phyloP scores from a whole-genome alignment of 2,797 vertebrate genomes.

The Cephalopachus bancanus region DNA sequence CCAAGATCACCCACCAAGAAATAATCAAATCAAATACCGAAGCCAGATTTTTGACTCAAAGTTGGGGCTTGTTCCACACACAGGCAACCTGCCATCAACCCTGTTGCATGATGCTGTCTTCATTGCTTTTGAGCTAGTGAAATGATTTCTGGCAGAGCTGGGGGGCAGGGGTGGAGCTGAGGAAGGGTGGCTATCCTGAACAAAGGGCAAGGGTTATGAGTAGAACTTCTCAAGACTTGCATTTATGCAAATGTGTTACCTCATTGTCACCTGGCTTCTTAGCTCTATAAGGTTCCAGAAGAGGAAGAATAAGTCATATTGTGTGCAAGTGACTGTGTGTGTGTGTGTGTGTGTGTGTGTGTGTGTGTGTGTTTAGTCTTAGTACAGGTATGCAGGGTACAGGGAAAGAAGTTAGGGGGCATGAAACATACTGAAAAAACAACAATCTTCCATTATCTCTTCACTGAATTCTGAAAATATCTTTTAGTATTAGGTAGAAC shows the following conservation, averaged over 20 bases:
- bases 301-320: background rate
- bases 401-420: background rate
- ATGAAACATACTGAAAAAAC: background rate
- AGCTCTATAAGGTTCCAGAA: background rate
- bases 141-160: background rate
- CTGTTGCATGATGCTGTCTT: background rate
- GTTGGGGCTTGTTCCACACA: background rate
- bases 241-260: background rate
- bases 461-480: background rate
- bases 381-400: background rate
- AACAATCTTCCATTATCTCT: background rate
- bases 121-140: background rate
- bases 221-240: background rate
- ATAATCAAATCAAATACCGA: constrained; percentile 7
- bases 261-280: background rate
- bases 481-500: background rate
- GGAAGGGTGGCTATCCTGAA: background rate
- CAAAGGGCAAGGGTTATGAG: background rate
- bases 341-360: background rate
- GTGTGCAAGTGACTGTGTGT: too few species aligned
- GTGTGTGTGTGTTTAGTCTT: background rate
- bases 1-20: constrained; percentile 11
- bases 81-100: background rate
- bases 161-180: background rate
- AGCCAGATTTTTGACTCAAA: background rate